phyloP scores from a whole-genome alignment of 2,113 vertebrate species.

The Anseranas semipalmata region DNA sequence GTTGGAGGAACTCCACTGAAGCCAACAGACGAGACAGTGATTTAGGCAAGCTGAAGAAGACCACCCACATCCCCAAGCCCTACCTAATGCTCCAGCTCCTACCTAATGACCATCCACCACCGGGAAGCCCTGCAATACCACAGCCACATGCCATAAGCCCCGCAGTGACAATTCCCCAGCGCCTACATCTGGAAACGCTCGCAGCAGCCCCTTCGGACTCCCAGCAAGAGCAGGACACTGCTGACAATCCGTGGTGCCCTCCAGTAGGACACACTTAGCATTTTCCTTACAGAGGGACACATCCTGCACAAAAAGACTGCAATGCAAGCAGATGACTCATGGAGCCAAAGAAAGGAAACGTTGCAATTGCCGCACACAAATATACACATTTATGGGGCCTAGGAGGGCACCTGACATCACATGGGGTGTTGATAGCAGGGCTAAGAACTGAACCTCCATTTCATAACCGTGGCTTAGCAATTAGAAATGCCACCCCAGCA shows the following conservation, averaged over 20 bases:
- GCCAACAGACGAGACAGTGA: neutral
- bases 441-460: neutral
- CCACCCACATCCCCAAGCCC: neutral
- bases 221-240: neutral
- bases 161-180: neutral
- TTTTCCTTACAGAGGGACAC: neutral
- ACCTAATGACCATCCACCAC: too few species aligned
- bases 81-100: too few species aligned
- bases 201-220: neutral
- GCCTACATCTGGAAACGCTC: neutral
- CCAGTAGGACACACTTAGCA: neutral
- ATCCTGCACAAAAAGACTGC: conserved; percentile 7
- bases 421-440: neutral
- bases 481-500: neutral
- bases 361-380: neutral
- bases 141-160: neutral
- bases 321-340: conserved; percentile 40
- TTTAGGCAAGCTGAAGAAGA: neutral
- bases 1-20: neutral
- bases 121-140: neutral
- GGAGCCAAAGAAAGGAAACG: neutral
- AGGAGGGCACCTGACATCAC: neutral
- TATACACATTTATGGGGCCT: neutral
- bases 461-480: neutral
- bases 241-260: neutral